phyloP scores from a whole-genome alignment of 1,140 invertebrate genomes.

The Caenorhabditis remanei region DNA sequence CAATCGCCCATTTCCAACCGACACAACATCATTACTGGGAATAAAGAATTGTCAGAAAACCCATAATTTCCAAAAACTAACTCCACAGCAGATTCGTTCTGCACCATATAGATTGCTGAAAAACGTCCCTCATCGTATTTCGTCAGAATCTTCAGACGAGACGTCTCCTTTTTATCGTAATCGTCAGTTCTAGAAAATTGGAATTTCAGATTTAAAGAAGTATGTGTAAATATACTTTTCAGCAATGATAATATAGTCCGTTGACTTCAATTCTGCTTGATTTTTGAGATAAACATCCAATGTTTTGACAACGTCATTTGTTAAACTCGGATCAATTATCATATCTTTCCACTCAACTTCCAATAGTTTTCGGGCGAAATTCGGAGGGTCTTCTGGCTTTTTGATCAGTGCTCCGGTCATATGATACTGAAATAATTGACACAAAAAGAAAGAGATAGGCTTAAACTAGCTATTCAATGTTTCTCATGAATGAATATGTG shows the following conservation, averaged over 20 bases:
- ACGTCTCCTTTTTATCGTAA: slow-evolving; percentile 8
- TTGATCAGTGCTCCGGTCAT: neutral
- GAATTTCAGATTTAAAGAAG: too few species aligned
- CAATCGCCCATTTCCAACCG: slow-evolving; percentile 13
- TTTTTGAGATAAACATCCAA: slow-evolving; percentile 7
- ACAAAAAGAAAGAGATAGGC: too few species aligned
- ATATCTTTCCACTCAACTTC: slow-evolving; percentile 28
- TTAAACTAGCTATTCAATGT: neutral
- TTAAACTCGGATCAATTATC: neutral
- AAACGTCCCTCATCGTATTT: slow-evolving; percentile 31
- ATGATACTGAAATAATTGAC: neutral
- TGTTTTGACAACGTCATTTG: slow-evolving; percentile 1
- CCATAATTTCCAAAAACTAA: neutral
- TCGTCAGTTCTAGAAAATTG: slow-evolving; percentile 3
- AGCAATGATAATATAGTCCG: slow-evolving; percentile 16
- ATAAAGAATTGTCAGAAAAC: too few species aligned
- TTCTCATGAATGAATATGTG: too few species aligned
- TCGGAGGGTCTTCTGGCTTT: slow-evolving; percentile 40
- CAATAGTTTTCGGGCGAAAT: slow-evolving; percentile 8
- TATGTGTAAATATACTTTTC: neutral
- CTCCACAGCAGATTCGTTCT: slow-evolving; percentile 37
- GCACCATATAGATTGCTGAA: slow-evolving; percentile 41
- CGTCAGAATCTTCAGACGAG: slow-evolving; percentile 37
- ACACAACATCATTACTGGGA: slow-evolving; percentile 10
- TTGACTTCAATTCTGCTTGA: slow-evolving; percentile 19